Evolutionary conservation across 2,797 vertebrate genomes (phyloP).

Genomic region (Staurois parvus): DNA sequence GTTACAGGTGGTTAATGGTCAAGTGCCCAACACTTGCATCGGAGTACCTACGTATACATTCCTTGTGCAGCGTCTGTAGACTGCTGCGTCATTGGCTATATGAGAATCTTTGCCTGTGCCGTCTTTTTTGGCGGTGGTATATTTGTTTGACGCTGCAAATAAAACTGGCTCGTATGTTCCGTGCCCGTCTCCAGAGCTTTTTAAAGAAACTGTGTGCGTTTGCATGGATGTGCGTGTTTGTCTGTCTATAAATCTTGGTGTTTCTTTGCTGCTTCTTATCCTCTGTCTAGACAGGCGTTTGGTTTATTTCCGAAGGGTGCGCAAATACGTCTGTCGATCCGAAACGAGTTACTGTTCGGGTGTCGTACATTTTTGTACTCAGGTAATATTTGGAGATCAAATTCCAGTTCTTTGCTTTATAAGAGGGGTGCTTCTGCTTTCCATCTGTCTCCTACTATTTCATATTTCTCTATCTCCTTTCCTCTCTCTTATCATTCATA

Average conservation of each 20-base stretch:
- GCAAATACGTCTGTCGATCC: neutral
- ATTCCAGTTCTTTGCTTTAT: neutral
- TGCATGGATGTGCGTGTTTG: neutral
- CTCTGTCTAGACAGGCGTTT: constrained; percentile 28
- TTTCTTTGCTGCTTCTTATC: neutral
- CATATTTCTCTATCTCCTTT: neutral
- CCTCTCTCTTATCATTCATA: neutral
- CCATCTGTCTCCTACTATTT: neutral
- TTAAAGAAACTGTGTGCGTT: neutral
- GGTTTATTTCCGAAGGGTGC: constrained; percentile 9
- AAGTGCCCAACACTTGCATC: neutral
- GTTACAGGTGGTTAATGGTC: constrained; percentile 9
- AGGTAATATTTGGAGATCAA: neutral
- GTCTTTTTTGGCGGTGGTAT: neutral
- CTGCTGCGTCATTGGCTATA: neutral
- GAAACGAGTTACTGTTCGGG: neutral
- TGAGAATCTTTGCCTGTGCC: neutral
- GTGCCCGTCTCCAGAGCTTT: neutral
- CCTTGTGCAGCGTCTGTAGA: neutral
- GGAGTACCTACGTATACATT: neutral
- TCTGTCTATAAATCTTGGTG: constrained; percentile 1
- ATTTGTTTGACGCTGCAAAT: constrained; percentile 16
- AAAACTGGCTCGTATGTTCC: neutral
- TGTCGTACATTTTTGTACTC: neutral
- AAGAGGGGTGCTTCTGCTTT: neutral